A percentile compares a stretch with the other conserved stretches of the same genome.
These are phyloP conservation scores for Pelecanoides urinatrix DNA, from an alignment of 2,113 vertebrate genomes.

Conservation along the genomic window DNA sequence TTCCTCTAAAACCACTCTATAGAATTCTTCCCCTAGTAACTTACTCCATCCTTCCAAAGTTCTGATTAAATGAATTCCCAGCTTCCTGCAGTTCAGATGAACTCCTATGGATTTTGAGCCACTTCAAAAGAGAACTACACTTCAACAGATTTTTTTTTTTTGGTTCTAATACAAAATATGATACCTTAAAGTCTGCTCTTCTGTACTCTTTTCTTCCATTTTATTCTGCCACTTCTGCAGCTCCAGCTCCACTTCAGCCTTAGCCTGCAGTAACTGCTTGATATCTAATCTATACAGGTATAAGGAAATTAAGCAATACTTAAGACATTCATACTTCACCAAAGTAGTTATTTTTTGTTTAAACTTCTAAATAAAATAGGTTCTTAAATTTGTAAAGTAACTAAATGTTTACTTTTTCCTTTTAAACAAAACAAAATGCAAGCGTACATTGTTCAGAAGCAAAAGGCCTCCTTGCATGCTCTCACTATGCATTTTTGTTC, in stretches of 20 bases:
- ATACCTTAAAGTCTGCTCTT: constrained; percentile 48
- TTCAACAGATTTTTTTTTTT: neutral
- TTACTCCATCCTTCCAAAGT: neutral
- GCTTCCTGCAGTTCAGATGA: neutral
- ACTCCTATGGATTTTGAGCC: neutral
- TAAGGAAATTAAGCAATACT: neutral
- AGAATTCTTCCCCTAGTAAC: neutral
- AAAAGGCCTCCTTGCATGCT: neutral
- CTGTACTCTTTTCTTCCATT: neutral
- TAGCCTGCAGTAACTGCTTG: constrained; percentile 69
- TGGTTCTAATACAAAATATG: neutral
- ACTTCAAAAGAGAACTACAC: neutral
- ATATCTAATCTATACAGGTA: constrained; percentile 72
- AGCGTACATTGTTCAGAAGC: neutral
- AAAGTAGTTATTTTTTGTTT: neutral
- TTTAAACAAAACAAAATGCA: neutral
- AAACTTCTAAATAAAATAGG: neutral
- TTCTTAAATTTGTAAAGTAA: neutral
- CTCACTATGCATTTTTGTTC: neutral
- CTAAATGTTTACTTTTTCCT: neutral
- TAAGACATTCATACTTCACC: neutral
- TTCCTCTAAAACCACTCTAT: neutral
- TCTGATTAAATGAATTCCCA: neutral
- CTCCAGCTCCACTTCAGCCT: constrained; percentile 67
- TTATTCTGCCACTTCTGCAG: constrained; percentile 58